Evolutionary conservation across 1,140 invertebrate genomes (phyloP).

Genomic region (Ceratina japonica): DNA sequence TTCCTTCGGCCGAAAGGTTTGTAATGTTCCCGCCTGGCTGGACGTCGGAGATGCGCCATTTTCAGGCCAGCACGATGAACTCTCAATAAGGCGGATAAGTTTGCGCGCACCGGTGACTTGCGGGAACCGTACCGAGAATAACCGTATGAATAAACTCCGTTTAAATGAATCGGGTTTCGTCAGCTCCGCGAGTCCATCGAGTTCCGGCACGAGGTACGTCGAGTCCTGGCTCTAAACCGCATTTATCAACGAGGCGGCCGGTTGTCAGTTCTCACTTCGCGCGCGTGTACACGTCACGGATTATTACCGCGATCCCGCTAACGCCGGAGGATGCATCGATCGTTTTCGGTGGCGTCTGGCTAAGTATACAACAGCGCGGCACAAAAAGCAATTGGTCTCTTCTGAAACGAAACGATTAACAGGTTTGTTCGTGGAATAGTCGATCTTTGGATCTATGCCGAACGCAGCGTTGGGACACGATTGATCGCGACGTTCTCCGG

Average conservation of each 20-base stretch:
- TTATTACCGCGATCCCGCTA: too few relatives aligned
- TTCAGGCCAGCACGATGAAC: background rate
- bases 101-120: background rate
- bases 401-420: constrained; percentile 13
- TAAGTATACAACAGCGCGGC: background rate
- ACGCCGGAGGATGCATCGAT: constrained; percentile 3
- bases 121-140: background rate
- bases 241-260: constrained; percentile 59
- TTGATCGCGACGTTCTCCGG: constrained; percentile 40
- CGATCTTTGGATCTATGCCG: constrained; percentile 63
- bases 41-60: constrained; percentile 75
- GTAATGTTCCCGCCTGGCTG: constrained; percentile 74
- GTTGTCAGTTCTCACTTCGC: constrained; percentile 28
- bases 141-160: constrained; percentile 6
- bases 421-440: background rate
- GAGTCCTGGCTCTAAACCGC: constrained; percentile 63
- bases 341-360: too few relatives aligned
- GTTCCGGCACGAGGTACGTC: constrained; percentile 57
- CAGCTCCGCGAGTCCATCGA: constrained; percentile 70
- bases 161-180: constrained; percentile 62
- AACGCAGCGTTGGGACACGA: constrained; percentile 29
- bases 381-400: background rate
- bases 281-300: background rate
- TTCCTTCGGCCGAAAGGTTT: constrained; percentile 77
- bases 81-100: background rate